phyloP scores from a whole-genome alignment of 2,888 invertebrate genomes.

The Leptinotarsa peninsularis region DNA sequence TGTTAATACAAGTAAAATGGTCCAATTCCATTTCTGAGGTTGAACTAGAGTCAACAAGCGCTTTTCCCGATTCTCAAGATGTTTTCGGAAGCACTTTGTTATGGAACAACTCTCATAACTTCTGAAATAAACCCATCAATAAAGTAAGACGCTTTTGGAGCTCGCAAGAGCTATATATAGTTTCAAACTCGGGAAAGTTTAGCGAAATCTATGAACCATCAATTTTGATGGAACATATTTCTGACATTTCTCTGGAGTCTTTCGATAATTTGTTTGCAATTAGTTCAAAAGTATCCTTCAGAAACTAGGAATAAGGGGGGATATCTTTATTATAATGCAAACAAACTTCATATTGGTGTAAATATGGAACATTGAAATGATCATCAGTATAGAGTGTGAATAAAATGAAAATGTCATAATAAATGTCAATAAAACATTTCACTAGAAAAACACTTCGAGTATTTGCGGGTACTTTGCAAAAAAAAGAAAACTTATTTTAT shows the following conservation, averaged over 20 bases:
- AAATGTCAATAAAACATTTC: too few relatives aligned
- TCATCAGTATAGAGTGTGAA: too few relatives aligned
- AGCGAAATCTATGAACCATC: constrained; percentile 16
- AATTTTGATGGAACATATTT: constrained; percentile 13
- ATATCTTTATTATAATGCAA: neutral
- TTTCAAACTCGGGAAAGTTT: constrained; percentile 6
- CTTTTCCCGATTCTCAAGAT: neutral
- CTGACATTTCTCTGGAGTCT: constrained; percentile 1
- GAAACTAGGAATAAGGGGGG: neutral
- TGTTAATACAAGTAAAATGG: neutral
- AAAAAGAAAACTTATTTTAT: too few relatives aligned
- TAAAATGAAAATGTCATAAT: too few relatives aligned
- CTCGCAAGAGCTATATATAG: neutral
- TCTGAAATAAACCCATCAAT: constrained; percentile 14
- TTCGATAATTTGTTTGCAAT: neutral
- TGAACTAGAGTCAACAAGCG: neutral
- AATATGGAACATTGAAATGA: too few relatives aligned
- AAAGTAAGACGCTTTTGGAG: neutral
- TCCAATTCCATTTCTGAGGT: too few relatives aligned
- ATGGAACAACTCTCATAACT: constrained; percentile 14
- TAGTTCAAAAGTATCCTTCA: neutral
- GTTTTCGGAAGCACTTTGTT: neutral
- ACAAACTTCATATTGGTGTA: neutral
- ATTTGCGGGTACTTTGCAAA: too few relatives aligned
- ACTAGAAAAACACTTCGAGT: too few relatives aligned